Evolutionary conservation across 2,888 invertebrate species (phyloP).

Genomic region (Shargacucullia verbasci): DNA sequence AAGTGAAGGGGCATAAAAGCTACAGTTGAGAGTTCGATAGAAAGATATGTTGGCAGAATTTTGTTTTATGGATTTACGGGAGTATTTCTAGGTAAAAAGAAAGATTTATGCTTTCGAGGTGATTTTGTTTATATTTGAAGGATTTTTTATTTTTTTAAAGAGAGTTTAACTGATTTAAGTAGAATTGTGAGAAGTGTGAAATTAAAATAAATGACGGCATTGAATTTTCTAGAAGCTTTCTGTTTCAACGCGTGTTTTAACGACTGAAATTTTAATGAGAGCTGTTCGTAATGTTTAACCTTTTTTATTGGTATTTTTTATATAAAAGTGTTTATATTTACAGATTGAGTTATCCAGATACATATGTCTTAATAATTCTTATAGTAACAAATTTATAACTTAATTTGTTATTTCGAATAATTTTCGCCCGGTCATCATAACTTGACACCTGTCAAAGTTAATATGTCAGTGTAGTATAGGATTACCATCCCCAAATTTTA

Average conservation of each 20-base stretch:
- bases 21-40: background rate
- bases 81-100: conserved; percentile 52
- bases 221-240: conserved; percentile 1
- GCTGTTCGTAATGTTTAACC: too few species aligned
- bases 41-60: conserved; percentile 37
- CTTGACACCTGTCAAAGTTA: too few species aligned
- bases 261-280: conserved; percentile 5
- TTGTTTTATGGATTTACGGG: conserved; percentile 63
- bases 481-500: too few species aligned
- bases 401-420: too few species aligned
- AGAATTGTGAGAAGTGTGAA: conserved; percentile 14
- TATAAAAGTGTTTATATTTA: too few species aligned
- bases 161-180: conserved; percentile 3
- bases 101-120: conserved; percentile 63
- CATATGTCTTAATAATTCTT: too few species aligned
- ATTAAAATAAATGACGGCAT: conserved; percentile 9
- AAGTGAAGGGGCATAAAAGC: conserved; percentile 17
- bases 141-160: conserved; percentile 28
- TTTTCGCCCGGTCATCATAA: too few species aligned
- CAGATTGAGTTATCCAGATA: too few species aligned
- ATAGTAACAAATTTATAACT: too few species aligned
- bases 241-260: conserved; percentile 1
- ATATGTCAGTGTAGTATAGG: too few species aligned
- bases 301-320: background rate
- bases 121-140: conserved; percentile 50